A percentile compares a stretch with the other conserved stretches of the same genome.
These are phyloP conservation scores for Rhogogaster chlorosoma DNA, from an alignment of 2,888 invertebrate species.

Conservation along the genomic window DNA sequence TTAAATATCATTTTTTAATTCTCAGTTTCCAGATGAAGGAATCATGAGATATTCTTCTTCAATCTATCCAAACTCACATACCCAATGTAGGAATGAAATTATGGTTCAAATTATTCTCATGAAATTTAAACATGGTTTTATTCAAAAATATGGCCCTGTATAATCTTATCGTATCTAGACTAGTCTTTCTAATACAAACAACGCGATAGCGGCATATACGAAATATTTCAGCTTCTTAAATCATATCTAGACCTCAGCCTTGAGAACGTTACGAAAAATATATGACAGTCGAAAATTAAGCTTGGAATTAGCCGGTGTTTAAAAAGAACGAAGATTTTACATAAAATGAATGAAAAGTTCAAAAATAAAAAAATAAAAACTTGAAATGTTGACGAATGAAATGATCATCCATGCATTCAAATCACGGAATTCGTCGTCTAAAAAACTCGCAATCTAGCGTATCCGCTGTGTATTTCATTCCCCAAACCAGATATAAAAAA, in stretches of 20 bases:
- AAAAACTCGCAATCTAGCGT: too few relatives aligned
- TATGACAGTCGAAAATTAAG: background rate
- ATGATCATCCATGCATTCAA: too few relatives aligned
- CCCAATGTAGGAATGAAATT: background rate
- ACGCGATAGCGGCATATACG: background rate
- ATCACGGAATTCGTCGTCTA: too few relatives aligned
- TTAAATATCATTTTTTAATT: background rate
- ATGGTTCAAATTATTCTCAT: background rate
- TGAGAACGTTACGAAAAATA: too few relatives aligned
- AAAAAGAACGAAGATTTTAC: too few relatives aligned
- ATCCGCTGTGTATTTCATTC: too few relatives aligned
- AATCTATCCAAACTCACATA: background rate
- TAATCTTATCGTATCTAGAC: background rate
- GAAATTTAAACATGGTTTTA: background rate
- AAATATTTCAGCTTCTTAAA: background rate
- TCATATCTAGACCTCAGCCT: too few relatives aligned
- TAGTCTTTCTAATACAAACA: background rate
- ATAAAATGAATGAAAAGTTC: too few relatives aligned
- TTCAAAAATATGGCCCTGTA: background rate
- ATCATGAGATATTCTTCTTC: background rate
- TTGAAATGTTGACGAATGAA: too few relatives aligned
- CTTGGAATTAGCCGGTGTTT: too few relatives aligned
- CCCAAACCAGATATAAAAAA: too few relatives aligned
- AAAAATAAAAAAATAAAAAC: too few relatives aligned
- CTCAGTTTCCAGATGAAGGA: background rate